These are phyloP conservation scores for Rhineura floridana DNA, from an alignment of 2,113 vertebrate species.

Conservation along the genomic window DNA sequence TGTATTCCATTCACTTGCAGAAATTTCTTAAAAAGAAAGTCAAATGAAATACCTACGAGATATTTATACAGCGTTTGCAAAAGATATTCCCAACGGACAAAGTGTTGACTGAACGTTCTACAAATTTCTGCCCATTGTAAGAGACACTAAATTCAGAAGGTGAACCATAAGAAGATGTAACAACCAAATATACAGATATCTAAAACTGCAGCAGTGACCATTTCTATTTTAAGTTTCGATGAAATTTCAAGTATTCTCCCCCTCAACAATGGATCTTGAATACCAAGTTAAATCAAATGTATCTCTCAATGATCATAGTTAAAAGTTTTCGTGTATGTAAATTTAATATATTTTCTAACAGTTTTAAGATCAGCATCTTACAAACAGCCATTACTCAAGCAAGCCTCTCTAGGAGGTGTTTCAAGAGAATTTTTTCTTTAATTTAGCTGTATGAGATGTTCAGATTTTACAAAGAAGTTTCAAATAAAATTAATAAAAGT, in stretches of 20 bases:
- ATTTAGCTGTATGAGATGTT: conserved; percentile 55
- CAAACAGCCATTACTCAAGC: conserved; percentile 38
- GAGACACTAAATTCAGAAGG: conserved; percentile 8
- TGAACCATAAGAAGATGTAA: not conserved
- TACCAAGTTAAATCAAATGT: accelerated
- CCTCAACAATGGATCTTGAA: not conserved
- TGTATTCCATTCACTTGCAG: not conserved
- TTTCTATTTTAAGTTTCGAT: conserved; percentile 1
- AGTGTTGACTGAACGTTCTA: conserved; percentile 16
- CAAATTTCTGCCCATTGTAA: not conserved
- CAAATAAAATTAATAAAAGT: conserved; percentile 37
- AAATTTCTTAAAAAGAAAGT: not conserved
- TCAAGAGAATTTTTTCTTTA: conserved; percentile 58
- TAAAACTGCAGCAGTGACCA: not conserved
- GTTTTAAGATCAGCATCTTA: not conserved
- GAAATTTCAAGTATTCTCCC: not conserved
- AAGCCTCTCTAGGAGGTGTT: conserved; percentile 51
- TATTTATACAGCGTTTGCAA: not conserved
- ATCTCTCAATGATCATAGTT: not conserved
- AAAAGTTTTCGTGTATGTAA: not conserved
- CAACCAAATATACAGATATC: not conserved
- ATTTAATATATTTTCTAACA: accelerated
- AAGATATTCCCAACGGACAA: not conserved
- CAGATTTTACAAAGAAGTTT: conserved; percentile 50
- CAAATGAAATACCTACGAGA: not conserved